Evolutionary conservation across 2,888 invertebrate genomes (phyloP).

Genomic region (Cataglyphis altisquamis): DNA sequence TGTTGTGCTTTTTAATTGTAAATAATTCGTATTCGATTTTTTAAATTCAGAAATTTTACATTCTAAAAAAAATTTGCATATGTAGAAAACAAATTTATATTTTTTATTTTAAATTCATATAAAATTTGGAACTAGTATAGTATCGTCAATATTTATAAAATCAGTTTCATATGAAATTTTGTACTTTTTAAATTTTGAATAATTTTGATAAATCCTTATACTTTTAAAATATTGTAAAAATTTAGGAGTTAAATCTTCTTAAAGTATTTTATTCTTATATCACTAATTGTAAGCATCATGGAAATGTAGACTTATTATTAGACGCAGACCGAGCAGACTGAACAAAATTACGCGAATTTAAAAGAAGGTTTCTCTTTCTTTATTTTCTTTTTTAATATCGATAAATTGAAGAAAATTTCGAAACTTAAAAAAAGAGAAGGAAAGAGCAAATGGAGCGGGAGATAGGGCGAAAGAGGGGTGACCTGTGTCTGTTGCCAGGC

Average conservation of each 20-base stretch:
- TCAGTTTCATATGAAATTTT: neutral
- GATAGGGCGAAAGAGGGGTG: slow-evolving; percentile 85
- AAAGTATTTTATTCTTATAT: neutral
- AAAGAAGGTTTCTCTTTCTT: slow-evolving; percentile 47
- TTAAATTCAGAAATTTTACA: neutral
- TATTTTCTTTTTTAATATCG: slow-evolving; percentile 49
- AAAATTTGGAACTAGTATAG: neutral
- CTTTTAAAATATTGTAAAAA: neutral
- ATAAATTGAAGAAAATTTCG: slow-evolving; percentile 55
- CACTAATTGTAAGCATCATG: slow-evolving; percentile 30
- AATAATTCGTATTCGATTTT: neutral
- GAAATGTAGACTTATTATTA: slow-evolving; percentile 17
- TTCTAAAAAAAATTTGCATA: neutral
- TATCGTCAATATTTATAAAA: neutral
- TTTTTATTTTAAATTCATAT: neutral
- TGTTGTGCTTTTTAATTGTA: neutral
- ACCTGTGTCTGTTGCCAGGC: slow-evolving; percentile 90
- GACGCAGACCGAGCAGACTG: neutral
- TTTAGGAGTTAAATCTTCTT: neutral
- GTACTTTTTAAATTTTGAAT: neutral
- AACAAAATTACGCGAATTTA: slow-evolving; percentile 24
- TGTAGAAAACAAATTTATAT: neutral
- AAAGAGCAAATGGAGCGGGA: slow-evolving; percentile 72
- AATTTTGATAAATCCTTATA: slow-evolving; percentile 3
- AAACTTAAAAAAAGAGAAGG: slow-evolving; percentile 21